Conservation (phyloP, 2,888 invertebrate species). For the Tetropium fuscum region DNA sequence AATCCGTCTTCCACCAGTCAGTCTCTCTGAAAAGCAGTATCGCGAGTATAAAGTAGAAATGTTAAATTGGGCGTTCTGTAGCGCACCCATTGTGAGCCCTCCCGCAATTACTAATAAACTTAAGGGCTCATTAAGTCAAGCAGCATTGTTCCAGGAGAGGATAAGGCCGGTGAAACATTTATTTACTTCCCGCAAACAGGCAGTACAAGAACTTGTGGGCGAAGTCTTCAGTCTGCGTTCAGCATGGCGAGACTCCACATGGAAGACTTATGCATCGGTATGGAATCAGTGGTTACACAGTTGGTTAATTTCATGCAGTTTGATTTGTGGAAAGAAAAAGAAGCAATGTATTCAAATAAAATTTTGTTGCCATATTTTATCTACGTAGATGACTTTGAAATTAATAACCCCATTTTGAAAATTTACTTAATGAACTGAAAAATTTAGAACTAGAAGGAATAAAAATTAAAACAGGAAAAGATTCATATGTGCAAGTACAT, state of each 20-base stretch:
- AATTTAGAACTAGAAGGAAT: conserved; percentile 35
- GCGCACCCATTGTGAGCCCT: not conserved
- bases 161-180: not conserved
- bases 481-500: conserved; percentile 26
- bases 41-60: not conserved
- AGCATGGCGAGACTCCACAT: no score
- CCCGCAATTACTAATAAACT: not conserved
- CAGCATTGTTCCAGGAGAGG: not conserved
- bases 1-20: not conserved
- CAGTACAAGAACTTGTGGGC: no score
- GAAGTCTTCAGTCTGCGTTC: no score
- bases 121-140: not conserved
- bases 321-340: conserved; percentile 45
- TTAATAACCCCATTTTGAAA: conserved; percentile 43
- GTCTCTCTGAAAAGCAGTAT: not conserved
- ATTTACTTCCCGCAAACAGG: no score
- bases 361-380: conserved; percentile 42
- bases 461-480: conserved; percentile 21
- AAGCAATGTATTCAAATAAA: conserved; percentile 38
- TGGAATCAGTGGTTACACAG: no score
- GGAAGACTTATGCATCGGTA: no score
- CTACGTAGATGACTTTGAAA: conserved; percentile 49
- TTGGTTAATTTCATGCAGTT: conserved; percentile 41
- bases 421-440: conserved; percentile 33
- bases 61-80: not conserved